phyloP scores from a whole-genome alignment of 2,113 vertebrate species.

The Microcebus jonahi region DNA sequence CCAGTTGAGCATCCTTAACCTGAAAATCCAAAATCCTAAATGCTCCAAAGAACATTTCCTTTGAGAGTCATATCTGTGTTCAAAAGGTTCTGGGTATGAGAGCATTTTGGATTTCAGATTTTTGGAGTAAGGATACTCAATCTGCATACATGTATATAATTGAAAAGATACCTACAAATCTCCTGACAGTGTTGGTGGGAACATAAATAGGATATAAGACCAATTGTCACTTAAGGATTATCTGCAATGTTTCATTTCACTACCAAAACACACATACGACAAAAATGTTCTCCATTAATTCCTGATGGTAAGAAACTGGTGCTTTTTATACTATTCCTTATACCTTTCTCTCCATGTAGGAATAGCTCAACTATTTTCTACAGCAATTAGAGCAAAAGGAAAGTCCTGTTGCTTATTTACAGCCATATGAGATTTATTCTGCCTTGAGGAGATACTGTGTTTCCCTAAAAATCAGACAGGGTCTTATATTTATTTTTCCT shows the following conservation, averaged over 20 bases:
- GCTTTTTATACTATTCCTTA: neutral
- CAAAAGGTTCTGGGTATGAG: neutral
- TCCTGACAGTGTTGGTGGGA: neutral
- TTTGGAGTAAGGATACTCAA: neutral
- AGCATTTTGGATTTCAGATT: neutral
- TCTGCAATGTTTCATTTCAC: neutral
- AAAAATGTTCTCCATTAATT: slow-evolving; percentile 10
- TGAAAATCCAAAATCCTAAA: neutral
- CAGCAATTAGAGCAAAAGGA: neutral
- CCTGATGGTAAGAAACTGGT: neutral
- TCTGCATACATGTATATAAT: neutral
- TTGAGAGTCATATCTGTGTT: neutral
- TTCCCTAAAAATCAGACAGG: too few relatives aligned
- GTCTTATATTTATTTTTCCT: too few relatives aligned
- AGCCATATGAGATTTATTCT: neutral
- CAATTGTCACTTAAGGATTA: neutral
- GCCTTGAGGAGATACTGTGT: neutral
- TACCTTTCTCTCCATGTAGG: neutral
- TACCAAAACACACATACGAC: neutral
- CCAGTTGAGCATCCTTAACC: neutral
- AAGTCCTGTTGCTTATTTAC: neutral
- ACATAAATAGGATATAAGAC: neutral
- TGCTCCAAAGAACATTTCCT: neutral
- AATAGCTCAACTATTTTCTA: neutral
- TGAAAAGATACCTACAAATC: neutral